Percentiles rank a stretch among this genome's conserved stretches.
These are phyloP conservation scores for Parascotia fuliginaria DNA, from an alignment of 2,888 invertebrate genomes.

Conservation along the genomic window DNA sequence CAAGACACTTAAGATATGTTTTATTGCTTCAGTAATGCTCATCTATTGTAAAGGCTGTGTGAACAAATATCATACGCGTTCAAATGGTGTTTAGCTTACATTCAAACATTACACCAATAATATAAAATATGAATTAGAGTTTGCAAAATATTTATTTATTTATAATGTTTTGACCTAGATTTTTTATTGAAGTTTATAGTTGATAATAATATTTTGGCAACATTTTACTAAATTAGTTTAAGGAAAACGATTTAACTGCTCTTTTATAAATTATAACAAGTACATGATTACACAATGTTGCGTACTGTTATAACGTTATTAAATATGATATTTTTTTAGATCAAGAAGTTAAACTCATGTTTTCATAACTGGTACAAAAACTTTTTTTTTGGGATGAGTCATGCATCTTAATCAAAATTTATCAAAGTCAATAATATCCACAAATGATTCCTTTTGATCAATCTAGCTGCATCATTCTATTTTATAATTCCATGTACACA, in stretches of 20 bases:
- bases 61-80: background rate
- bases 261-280: too few relatives aligned
- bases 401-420: too few relatives aligned
- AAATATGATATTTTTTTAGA: too few relatives aligned
- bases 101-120: background rate
- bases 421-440: background rate
- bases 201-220: background rate
- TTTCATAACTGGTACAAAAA: too few relatives aligned
- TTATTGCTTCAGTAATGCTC: conserved; percentile 16
- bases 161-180: too few relatives aligned
- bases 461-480: background rate
- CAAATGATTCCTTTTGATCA: background rate
- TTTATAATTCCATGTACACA: background rate
- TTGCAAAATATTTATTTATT: background rate
- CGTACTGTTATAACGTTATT: too few relatives aligned
- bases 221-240: background rate
- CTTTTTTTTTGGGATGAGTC: too few relatives aligned
- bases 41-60: conserved; percentile 21
- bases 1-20: conserved; percentile 28
- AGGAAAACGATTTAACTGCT: background rate
- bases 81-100: background rate
- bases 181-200: too few relatives aligned
- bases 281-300: too few relatives aligned
- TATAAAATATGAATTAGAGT: background rate
- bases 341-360: too few relatives aligned